Conservation (phyloP, 2,888 invertebrate genomes). For the Xylocampa areola region DNA sequence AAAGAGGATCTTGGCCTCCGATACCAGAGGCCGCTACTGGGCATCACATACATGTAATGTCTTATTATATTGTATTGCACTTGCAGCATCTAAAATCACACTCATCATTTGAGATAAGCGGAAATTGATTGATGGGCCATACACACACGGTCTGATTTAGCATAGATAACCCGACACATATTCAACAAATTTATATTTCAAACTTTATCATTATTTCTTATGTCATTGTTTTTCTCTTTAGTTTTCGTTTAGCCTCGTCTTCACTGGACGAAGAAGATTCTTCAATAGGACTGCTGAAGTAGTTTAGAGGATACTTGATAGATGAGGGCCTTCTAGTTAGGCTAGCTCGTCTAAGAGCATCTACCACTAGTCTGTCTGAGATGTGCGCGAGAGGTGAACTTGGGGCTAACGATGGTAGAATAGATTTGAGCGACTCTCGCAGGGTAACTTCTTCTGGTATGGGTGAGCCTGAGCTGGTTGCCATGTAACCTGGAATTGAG, state of each 20-base stretch:
- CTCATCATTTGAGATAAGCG: conserved; percentile 20
- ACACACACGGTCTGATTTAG: conserved; percentile 19
- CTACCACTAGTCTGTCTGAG: conserved; percentile 80
- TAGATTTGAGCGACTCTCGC: conserved; percentile 66
- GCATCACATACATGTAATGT: background rate
- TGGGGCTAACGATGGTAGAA: conserved; percentile 52
- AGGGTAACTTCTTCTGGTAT: conserved; percentile 69
- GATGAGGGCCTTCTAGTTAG: conserved; percentile 78
- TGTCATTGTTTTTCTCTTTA: conserved; percentile 61
- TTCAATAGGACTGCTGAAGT: conserved; percentile 76
- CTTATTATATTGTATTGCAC: conserved; percentile 3
- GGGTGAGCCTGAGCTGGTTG: conserved; percentile 69
- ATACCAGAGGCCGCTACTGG: conserved; percentile 71
- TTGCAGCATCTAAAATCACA: conserved; percentile 6
- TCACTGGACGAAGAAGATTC: conserved; percentile 81
- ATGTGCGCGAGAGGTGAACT: conserved; percentile 73
- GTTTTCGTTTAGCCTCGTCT: conserved; percentile 67
- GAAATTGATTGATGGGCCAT: conserved; percentile 38
- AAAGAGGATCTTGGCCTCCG: no score
- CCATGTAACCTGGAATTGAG: conserved; percentile 75
- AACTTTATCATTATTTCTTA: conserved; percentile 59
- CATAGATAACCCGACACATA: conserved; percentile 8
- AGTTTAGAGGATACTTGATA: conserved; percentile 83
- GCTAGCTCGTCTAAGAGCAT: conserved; percentile 82
- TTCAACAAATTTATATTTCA: conserved; percentile 27